Conservation (phyloP, 2,797 vertebrate species). For the Microcaecilia unicolor region DNA sequence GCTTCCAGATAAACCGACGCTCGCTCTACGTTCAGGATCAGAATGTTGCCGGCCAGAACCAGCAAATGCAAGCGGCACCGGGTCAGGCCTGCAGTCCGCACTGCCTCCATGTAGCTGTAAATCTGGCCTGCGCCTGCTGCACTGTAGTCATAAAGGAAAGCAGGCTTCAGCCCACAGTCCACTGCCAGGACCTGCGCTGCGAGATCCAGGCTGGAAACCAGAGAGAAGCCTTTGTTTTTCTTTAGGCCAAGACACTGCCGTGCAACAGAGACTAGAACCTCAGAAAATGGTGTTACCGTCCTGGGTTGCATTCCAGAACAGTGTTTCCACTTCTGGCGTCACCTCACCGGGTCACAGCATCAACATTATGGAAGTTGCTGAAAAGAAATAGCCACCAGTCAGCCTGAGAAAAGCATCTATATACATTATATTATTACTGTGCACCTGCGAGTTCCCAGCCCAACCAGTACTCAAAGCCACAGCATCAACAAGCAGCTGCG, state of each 20-base stretch:
- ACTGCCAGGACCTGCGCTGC: conserved; percentile 72
- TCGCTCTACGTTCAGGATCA: conserved; percentile 54
- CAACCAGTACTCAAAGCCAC: too few relatives aligned
- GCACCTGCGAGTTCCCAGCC: too few relatives aligned
- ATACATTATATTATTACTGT: too few relatives aligned
- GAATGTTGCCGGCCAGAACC: conserved; percentile 45
- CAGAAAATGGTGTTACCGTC: conserved; percentile 20
- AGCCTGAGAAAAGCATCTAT: too few relatives aligned
- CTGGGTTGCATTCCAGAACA: background rate
- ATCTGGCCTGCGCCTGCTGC: conserved; percentile 52
- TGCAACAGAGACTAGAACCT: conserved; percentile 47
- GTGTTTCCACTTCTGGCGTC: background rate
- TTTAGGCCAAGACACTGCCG: conserved; percentile 29
- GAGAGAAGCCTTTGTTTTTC: conserved; percentile 44
- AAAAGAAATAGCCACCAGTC: too few relatives aligned
- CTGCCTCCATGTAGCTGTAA: conserved; percentile 53
- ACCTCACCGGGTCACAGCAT: too few relatives aligned
- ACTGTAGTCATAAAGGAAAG: conserved; percentile 73
- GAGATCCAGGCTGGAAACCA: conserved; percentile 55
- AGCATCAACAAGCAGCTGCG: too few relatives aligned
- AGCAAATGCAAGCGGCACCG: conserved; percentile 53
- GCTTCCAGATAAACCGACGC: conserved; percentile 39
- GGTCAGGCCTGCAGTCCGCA: conserved; percentile 52
- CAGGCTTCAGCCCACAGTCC: conserved; percentile 71
- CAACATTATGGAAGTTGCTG: too few relatives aligned